Conservation (phyloP, 2,888 invertebrate genomes). For the Erebia aethiops region DNA sequence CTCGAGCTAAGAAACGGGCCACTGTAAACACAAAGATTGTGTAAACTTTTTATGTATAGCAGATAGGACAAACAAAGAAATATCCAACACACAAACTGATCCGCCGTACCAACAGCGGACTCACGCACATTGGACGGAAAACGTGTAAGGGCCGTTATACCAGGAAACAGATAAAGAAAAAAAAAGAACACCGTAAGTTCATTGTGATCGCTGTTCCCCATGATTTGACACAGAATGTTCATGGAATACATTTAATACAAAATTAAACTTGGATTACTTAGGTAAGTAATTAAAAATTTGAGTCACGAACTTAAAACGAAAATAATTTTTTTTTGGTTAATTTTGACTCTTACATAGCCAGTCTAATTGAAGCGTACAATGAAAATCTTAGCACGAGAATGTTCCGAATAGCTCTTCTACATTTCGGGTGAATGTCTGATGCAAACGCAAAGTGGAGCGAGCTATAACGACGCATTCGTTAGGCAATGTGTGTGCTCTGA, state of each 20-base stretch:
- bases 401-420: neutral
- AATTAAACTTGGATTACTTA: too few relatives aligned
- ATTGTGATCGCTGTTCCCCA: too few relatives aligned
- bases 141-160: too few relatives aligned
- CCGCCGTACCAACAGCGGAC: too few relatives aligned
- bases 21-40: constrained; percentile 49
- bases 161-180: too few relatives aligned
- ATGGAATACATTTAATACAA: too few relatives aligned
- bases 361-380: neutral
- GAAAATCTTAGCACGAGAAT: neutral
- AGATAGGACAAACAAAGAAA: neutral
- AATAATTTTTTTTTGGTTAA: neutral
- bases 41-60: neutral
- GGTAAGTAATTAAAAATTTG: too few relatives aligned
- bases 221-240: too few relatives aligned
- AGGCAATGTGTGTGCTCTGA: constrained; percentile 65
- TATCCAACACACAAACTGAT: too few relatives aligned
- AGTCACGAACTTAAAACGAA: too few relatives aligned
- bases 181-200: too few relatives aligned
- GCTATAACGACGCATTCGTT: constrained; percentile 67
- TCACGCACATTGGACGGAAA: too few relatives aligned
- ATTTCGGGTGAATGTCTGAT: constrained; percentile 25
- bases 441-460: constrained; percentile 62
- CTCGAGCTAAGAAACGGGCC: constrained; percentile 31
- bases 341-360: neutral